Evolutionary conservation across 2,797 vertebrate species (phyloP).

Genomic region (Propithecus perrieri): DNA sequence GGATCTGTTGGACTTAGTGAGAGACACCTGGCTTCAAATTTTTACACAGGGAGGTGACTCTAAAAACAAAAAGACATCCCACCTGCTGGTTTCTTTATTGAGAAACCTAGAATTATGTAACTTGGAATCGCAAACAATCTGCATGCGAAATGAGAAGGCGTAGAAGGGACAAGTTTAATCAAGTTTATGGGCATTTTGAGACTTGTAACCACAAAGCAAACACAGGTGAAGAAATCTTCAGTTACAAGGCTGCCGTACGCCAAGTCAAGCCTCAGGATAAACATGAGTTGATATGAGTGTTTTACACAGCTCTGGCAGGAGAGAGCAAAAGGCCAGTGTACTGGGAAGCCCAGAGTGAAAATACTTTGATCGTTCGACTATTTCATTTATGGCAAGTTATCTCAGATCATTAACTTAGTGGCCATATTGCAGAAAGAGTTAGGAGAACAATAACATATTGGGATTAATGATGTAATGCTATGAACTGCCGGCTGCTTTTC

Average conservation of each 20-base stretch:
- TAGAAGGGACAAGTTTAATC: conserved; percentile 70
- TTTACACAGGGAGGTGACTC: conserved; percentile 61
- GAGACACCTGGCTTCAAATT: conserved; percentile 67
- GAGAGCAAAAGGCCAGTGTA: background rate
- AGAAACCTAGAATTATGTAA: conserved; percentile 76
- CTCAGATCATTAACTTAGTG: conserved; percentile 53
- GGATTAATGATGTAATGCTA: background rate
- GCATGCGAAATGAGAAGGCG: conserved; percentile 56
- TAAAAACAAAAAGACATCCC: conserved; percentile 63
- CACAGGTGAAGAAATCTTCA: conserved; percentile 68
- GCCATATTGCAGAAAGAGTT: background rate
- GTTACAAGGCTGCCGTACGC: background rate
- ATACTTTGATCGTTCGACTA: background rate
- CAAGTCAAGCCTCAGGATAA: conserved; percentile 59
- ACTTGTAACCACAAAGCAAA: conserved; percentile 56
- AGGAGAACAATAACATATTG: conserved; percentile 19
- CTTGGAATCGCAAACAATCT: conserved; percentile 64
- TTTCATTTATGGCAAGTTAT: conserved; percentile 49
- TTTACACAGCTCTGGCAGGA: background rate
- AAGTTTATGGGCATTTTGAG: conserved; percentile 66
- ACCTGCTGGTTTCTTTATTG: conserved; percentile 76
- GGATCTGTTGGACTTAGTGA: conserved; percentile 21
- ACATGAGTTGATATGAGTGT: background rate
- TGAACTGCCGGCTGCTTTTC: conserved; percentile 24
- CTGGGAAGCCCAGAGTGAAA: conserved; percentile 10